Conservation (phyloP, 1,140 invertebrate genomes). For the Cyphomyrmex costatus region DNA sequence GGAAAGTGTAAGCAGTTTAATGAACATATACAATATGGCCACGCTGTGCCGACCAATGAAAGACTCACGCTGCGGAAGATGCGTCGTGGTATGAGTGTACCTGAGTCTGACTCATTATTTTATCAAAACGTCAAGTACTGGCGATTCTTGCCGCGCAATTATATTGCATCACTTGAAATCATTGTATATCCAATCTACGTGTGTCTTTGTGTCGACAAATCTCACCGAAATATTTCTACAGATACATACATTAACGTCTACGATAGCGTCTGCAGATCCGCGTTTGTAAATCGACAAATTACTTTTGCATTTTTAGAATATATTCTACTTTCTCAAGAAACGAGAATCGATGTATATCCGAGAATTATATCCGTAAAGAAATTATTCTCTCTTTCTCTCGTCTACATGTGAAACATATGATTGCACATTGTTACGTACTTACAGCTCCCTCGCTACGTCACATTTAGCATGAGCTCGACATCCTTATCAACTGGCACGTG, state of each 20-base stretch:
- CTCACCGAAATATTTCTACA: background rate
- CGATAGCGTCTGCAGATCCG: too few species aligned
- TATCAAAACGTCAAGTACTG: background rate
- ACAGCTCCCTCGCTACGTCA: background rate
- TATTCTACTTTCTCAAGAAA: too few species aligned
- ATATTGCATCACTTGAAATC: background rate
- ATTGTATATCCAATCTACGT: background rate
- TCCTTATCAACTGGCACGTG: slow-evolving; percentile 52
- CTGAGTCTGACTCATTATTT: background rate
- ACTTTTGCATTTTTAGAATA: background rate
- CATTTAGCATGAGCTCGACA: slow-evolving; percentile 42
- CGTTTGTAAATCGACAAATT: background rate
- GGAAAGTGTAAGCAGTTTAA: background rate
- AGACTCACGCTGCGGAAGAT: background rate
- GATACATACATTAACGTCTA: background rate
- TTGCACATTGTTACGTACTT: slow-evolving; percentile 22
- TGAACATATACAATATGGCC: too few species aligned
- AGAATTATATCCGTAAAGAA: background rate
- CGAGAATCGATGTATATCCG: too few species aligned
- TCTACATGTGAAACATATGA: background rate
- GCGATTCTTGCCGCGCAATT: background rate
- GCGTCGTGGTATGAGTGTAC: background rate
- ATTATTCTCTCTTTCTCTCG: background rate
- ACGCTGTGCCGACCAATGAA: background rate
- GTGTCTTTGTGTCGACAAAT: background rate